Conservation (phyloP, 2,113 vertebrate genomes). For the Catharus minimus region DNA sequence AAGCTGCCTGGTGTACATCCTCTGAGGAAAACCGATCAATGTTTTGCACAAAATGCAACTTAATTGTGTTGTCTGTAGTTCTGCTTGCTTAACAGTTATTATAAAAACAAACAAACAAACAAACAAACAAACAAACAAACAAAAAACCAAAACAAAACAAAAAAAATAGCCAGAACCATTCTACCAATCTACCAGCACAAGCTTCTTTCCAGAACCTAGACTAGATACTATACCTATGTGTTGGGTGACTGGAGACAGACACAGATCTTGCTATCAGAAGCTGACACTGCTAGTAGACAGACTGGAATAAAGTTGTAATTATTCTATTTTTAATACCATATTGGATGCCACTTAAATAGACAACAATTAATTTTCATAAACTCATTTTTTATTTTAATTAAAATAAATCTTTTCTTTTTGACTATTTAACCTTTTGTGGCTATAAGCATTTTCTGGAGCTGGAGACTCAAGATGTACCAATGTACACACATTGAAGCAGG, state of each 20-base stretch:
- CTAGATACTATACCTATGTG: not conserved
- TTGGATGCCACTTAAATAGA: not conserved
- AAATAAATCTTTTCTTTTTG: not conserved
- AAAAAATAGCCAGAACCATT: not conserved
- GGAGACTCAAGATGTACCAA: not conserved
- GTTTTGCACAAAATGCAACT: not conserved
- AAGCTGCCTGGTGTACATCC: not conserved
- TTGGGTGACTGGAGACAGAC: not conserved
- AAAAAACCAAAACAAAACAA: too few species aligned
- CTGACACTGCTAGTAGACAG: not conserved
- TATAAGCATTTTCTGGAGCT: not conserved
- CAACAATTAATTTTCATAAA: not conserved
- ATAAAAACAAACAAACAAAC: too few species aligned
- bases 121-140: too few species aligned
- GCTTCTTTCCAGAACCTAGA: not conserved
- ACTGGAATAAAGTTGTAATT: not conserved
- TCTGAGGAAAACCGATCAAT: not conserved
- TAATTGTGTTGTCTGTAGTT: not conserved
- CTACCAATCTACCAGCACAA: not conserved
- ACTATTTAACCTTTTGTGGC: not conserved
- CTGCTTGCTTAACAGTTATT: not conserved
- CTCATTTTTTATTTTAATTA: not conserved
- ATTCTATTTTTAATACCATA: not conserved
- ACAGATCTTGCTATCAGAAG: not conserved
- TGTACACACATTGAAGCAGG: not conserved